Evolutionary conservation across 2,888 invertebrate species (phyloP).

Genomic region (Agrochola litura): DNA sequence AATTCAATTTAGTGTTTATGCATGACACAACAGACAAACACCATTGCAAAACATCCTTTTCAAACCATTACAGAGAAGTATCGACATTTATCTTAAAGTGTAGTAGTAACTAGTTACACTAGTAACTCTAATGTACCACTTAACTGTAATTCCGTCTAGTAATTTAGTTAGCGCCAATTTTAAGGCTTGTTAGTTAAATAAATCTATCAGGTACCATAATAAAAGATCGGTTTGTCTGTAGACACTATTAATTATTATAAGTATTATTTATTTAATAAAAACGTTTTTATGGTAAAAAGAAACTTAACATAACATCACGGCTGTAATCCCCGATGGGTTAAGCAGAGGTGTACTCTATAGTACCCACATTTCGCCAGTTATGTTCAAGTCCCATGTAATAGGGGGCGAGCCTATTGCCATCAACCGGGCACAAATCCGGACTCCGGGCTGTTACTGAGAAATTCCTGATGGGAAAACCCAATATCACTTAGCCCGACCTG

Average conservation of each 20-base stretch:
- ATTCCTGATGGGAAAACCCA: too few relatives aligned
- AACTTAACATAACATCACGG: neutral
- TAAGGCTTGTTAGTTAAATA: constrained; percentile 39
- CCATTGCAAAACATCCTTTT: constrained; percentile 30
- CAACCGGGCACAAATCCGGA: too few relatives aligned
- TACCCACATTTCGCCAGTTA: too few relatives aligned
- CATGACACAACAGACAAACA: neutral
- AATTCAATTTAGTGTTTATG: neutral
- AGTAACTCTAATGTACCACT: constrained; percentile 47
- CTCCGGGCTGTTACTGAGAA: too few relatives aligned
- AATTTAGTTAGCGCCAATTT: constrained; percentile 60
- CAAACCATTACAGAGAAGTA: constrained; percentile 34
- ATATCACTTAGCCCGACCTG: too few relatives aligned
- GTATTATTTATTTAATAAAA: neutral
- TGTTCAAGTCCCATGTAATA: too few relatives aligned
- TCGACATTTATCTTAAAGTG: constrained; percentile 31
- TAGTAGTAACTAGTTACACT: neutral
- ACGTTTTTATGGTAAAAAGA: neutral
- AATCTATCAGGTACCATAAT: constrained; percentile 24
- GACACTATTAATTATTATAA: neutral
- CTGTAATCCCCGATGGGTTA: too few relatives aligned
- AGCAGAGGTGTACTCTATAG: too few relatives aligned
- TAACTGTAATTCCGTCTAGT: constrained; percentile 41
- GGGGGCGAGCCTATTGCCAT: too few relatives aligned
- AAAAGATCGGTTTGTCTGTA: constrained; percentile 26